These are phyloP conservation scores for Pitangus sulphuratus DNA, from an alignment of 2,797 vertebrate genomes.

Conservation along the genomic window DNA sequence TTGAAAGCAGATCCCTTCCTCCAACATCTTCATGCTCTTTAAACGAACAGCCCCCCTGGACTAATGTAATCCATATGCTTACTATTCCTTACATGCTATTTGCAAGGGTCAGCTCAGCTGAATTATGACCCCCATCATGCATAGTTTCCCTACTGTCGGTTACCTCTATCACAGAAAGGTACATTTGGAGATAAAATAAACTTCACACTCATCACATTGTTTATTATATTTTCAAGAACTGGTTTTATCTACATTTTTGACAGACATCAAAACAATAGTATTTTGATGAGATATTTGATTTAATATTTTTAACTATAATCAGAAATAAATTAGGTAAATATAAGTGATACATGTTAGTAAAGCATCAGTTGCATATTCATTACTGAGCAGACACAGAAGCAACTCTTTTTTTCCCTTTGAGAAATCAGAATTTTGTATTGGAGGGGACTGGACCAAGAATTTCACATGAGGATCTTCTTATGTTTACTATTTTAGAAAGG, in stretches of 20 bases:
- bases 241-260: neutral
- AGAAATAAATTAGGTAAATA: neutral
- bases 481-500: neutral
- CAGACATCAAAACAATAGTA: neutral
- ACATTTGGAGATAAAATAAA: neutral
- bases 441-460: neutral
- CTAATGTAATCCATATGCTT: conserved; percentile 62
- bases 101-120: conserved; percentile 7
- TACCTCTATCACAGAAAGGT: neutral
- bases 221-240: neutral
- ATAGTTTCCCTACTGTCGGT: neutral
- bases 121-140: conserved; percentile 20
- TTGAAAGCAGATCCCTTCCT: conserved; percentile 50
- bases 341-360: neutral
- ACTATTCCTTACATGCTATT: neutral
- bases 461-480: neutral
- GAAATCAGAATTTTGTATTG: neutral
- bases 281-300: neutral
- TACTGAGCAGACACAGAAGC: neutral
- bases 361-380: neutral
- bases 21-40: conserved; percentile 37
- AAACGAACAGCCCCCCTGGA: conserved; percentile 23
- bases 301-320: neutral
- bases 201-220: too few relatives aligned
- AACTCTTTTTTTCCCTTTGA: neutral